Conservation (phyloP, 2,888 invertebrate species). For the Smittia sp. region DNA sequence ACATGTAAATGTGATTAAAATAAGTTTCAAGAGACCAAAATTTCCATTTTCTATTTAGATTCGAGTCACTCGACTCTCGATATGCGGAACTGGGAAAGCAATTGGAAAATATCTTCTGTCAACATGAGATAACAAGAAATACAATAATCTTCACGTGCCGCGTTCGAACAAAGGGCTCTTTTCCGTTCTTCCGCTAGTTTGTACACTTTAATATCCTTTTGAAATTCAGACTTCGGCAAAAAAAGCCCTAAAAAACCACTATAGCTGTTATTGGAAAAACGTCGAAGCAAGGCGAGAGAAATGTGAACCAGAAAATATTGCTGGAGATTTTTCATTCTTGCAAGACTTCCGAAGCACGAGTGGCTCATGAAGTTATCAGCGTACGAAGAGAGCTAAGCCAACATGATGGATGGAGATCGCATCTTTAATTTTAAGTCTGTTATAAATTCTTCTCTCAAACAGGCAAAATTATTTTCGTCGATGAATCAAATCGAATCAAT, state of each 20-base stretch:
- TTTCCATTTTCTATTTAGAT: too few species aligned
- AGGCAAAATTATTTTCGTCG: not conserved
- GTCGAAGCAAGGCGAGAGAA: not conserved
- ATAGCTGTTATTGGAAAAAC: not conserved
- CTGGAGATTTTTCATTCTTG: not conserved
- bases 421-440: not conserved
- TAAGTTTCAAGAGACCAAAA: too few species aligned
- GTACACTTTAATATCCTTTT: too few species aligned
- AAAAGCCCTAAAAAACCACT: too few species aligned
- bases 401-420: not conserved
- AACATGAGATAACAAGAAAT: constrained; percentile 4
- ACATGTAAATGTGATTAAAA: too few species aligned
- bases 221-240: too few species aligned
- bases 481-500: not conserved
- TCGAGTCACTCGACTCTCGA: too few species aligned
- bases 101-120: constrained; percentile 6
- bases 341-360: too few species aligned
- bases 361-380: constrained; percentile 1
- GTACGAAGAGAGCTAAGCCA: not conserved
- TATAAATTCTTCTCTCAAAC: not conserved
- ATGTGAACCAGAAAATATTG: constrained; percentile 1
- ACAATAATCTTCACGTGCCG: too few species aligned
- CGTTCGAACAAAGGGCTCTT: too few species aligned
- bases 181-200: too few species aligned
- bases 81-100: not conserved